Conservation (phyloP, 2,797 vertebrate genomes). For the Cetoscarus ocellatus region DNA sequence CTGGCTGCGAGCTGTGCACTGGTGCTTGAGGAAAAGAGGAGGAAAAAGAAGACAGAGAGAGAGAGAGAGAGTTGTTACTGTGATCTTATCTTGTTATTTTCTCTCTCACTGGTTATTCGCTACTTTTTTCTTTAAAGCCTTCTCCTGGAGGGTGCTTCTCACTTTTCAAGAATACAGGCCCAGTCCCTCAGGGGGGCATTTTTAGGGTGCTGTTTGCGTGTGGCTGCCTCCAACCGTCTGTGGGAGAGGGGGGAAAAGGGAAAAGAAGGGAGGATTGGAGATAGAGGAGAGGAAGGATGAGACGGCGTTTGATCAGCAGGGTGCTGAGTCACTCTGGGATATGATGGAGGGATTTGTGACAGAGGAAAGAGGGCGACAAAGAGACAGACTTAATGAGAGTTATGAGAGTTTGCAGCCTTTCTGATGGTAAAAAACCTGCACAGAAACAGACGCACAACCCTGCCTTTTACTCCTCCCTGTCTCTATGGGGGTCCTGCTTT, state of each 20-base stretch:
- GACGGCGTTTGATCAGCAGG: slow-evolving; percentile 71
- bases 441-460: slow-evolving; percentile 16
- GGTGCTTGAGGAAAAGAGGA: slow-evolving; percentile 40
- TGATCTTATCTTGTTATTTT: slow-evolving; percentile 65
- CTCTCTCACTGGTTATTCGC: slow-evolving; percentile 55
- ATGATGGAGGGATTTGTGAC: slow-evolving; percentile 57
- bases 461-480: background rate
- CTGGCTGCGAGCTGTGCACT: slow-evolving; percentile 34
- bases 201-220: slow-evolving; percentile 61
- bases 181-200: slow-evolving; percentile 49
- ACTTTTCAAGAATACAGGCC: slow-evolving; percentile 64
- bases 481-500: slow-evolving; percentile 38
- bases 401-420: slow-evolving; percentile 40
- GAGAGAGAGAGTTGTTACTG: slow-evolving; percentile 44
- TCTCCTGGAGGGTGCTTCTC: slow-evolving; percentile 48
- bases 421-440: slow-evolving; percentile 26
- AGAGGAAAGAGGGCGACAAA: slow-evolving; percentile 27
- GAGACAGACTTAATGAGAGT: slow-evolving; percentile 44
- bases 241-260: slow-evolving; percentile 15
- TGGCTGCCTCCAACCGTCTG: slow-evolving; percentile 54
- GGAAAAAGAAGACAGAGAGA: slow-evolving; percentile 12
- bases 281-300: slow-evolving; percentile 46
- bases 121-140: slow-evolving; percentile 31
- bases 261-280: slow-evolving; percentile 1
- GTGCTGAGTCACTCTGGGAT: slow-evolving; percentile 73